Conservation (phyloP, 2,797 vertebrate genomes). For the Smutsia temminckii region DNA sequence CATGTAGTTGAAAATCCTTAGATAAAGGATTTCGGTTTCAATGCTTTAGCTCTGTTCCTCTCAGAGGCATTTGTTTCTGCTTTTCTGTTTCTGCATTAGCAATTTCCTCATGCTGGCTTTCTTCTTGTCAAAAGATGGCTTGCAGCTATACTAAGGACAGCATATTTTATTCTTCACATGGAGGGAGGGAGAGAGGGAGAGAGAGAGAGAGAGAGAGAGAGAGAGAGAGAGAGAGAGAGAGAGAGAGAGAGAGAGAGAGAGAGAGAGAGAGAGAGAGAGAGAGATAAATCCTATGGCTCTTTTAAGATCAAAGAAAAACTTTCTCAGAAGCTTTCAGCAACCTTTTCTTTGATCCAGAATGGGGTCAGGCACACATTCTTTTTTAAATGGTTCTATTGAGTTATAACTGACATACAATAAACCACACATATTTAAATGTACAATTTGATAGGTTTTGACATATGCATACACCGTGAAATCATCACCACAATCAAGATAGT, state of each 20-base stretch:
- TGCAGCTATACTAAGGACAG: not conserved
- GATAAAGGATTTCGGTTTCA: not conserved
- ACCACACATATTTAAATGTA: not conserved
- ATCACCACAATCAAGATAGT: not conserved
- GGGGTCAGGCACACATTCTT: not conserved
- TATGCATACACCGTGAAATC: not conserved
- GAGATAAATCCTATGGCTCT: not conserved
- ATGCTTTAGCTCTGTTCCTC: not conserved
- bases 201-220: too few species aligned
- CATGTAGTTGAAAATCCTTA: not conserved
- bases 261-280: too few species aligned
- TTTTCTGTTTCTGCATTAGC: not conserved
- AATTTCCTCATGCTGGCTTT: not conserved
- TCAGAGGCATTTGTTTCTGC: not conserved
- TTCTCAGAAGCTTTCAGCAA: not conserved
- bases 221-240: not conserved
- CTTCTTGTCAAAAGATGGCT: not conserved
- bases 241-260: not conserved
- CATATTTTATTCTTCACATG: not conserved
- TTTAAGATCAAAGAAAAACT: slow-evolving; percentile 41
- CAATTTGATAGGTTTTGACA: not conserved
- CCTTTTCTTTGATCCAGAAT: slow-evolving; percentile 7
- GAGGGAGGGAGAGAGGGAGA: not conserved
- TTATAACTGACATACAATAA: not conserved
- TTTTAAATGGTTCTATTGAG: not conserved